A percentile compares a stretch with the other conserved stretches of the same genome.
These are phyloP conservation scores for Gortyna flavago DNA, from an alignment of 2,888 invertebrate species.

Conservation along the genomic window DNA sequence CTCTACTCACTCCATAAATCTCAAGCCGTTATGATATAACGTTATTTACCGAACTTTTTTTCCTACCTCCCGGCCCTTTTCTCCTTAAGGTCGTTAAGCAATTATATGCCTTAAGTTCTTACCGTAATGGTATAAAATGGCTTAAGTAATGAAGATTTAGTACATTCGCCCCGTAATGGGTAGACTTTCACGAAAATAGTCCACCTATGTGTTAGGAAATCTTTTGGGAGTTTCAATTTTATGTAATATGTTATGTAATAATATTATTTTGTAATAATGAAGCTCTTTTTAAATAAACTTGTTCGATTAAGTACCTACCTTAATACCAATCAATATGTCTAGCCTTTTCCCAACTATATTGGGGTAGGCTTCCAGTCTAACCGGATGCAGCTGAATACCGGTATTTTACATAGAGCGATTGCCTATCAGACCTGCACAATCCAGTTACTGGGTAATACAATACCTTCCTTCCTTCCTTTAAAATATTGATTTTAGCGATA, in stretches of 20 bases:
- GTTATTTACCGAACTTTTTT: constrained; percentile 65
- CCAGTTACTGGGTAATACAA: too few relatives aligned
- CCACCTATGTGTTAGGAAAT: constrained; percentile 56
- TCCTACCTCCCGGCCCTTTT: constrained; percentile 41
- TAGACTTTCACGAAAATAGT: constrained; percentile 54
- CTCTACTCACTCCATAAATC: constrained; percentile 64
- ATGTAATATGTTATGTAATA: constrained; percentile 31
- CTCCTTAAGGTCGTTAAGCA: constrained; percentile 57
- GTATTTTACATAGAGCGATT: too few relatives aligned
- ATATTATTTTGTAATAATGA: constrained; percentile 10
- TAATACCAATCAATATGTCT: not conserved
- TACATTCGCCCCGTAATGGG: constrained; percentile 43
- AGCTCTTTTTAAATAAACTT: constrained; percentile 1
- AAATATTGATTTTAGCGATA: too few relatives aligned
- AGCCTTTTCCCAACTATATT: too few relatives aligned
- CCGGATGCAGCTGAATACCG: too few relatives aligned
- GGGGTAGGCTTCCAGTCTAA: too few relatives aligned
- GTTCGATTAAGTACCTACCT: not conserved
- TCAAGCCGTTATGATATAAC: constrained; percentile 65
- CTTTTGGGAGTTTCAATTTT: constrained; percentile 45
- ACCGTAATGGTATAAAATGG: constrained; percentile 64
- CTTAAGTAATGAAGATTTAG: constrained; percentile 65
- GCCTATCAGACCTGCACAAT: too few relatives aligned
- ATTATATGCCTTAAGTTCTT: constrained; percentile 68
- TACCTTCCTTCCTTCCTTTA: too few relatives aligned